Evolutionary conservation across 2,888 invertebrate species (phyloP).

Genomic region (Netelia virgata): DNA sequence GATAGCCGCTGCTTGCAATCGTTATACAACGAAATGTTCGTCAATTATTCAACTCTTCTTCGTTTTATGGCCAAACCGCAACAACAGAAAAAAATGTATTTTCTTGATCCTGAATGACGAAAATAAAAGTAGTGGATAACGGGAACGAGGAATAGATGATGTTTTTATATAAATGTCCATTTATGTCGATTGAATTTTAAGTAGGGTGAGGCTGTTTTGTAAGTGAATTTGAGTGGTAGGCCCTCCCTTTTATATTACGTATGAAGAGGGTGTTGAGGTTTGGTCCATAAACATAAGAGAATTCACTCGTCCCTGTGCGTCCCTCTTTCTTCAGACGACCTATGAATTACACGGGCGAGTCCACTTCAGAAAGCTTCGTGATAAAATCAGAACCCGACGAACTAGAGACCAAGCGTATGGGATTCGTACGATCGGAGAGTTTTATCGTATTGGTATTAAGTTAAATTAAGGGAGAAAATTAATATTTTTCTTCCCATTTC

Average conservation of each 20-base stretch:
- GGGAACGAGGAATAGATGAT: too few relatives aligned
- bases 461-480: not conserved
- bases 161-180: too few relatives aligned
- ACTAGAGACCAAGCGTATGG: not conserved
- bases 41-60: too few relatives aligned
- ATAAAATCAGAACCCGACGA: slow-evolving; percentile 13
- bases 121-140: too few relatives aligned
- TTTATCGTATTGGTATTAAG: not conserved
- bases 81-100: too few relatives aligned
- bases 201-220: slow-evolving; percentile 18
- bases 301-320: not conserved
- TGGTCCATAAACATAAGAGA: not conserved
- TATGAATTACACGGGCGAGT: slow-evolving; percentile 41
- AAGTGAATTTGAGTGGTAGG: slow-evolving; percentile 47
- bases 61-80: too few relatives aligned
- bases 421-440: not conserved
- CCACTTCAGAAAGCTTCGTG: not conserved
- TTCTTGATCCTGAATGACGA: too few relatives aligned
- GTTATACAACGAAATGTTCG: too few relatives aligned
- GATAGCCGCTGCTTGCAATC: too few relatives aligned
- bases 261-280: not conserved
- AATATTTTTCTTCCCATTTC: too few relatives aligned
- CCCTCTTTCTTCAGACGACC: slow-evolving; percentile 7
- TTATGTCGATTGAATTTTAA: not conserved
- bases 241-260: slow-evolving; percentile 9